Evolutionary conservation across 2,113 vertebrate genomes (phyloP).

Genomic region (Ranitomeya variabilis): DNA sequence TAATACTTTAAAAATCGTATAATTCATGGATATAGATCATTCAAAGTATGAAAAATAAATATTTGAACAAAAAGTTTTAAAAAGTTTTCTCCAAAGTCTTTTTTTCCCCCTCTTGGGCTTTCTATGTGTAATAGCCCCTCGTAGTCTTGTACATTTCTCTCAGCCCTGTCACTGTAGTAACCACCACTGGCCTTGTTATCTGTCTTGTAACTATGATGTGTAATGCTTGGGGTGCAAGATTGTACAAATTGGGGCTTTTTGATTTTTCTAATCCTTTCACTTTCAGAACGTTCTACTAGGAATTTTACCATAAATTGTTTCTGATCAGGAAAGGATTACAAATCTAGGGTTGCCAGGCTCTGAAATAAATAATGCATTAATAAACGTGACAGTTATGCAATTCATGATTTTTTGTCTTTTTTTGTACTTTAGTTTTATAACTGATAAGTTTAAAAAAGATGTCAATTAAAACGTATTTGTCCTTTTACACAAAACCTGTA

Average conservation of each 20-base stretch:
- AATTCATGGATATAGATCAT: conserved; percentile 6
- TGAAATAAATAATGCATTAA: conserved; percentile 34
- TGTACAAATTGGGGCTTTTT: conserved; percentile 8
- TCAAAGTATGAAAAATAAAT: conserved; percentile 23
- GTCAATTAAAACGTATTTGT: too few relatives aligned
- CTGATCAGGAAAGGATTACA: background rate
- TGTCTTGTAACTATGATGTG: conserved; percentile 47
- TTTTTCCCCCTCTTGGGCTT: background rate
- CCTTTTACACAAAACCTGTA: too few relatives aligned
- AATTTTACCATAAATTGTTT: background rate
- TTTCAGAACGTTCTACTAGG: background rate
- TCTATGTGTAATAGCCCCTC: background rate
- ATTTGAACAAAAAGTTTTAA: conserved; percentile 3
- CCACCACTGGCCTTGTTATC: conserved; percentile 26
- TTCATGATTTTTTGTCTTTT: conserved; percentile 17
- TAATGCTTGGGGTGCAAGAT: conserved; percentile 30
- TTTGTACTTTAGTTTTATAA: background rate
- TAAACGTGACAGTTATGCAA: conserved; percentile 48
- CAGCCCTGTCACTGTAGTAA: background rate
- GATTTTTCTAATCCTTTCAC: conserved; percentile 1
- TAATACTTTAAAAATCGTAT: conserved; percentile 3
- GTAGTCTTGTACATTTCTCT: background rate
- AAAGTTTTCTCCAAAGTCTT: conserved; percentile 1
- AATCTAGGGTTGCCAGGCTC: background rate
- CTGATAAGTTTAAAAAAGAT: background rate